Percentiles rank a stretch among this genome's conserved stretches.
phyloP scores from a whole-genome alignment of 2,888 invertebrate genomes.

The Eristalinus aeneus region DNA sequence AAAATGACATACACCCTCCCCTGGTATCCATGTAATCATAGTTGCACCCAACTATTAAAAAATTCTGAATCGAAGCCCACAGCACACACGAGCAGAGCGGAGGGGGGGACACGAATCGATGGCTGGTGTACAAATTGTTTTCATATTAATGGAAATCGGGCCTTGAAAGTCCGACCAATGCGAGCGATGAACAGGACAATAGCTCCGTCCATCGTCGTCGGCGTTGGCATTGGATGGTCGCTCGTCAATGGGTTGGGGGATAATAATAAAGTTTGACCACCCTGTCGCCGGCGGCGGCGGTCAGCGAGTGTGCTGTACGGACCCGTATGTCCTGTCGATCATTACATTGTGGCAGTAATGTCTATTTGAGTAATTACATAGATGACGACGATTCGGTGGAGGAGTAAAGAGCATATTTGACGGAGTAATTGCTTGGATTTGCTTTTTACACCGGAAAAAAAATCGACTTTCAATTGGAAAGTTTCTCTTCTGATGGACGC shows the following conservation, averaged over 20 bases:
- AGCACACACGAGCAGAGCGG: not conserved
- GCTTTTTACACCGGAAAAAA: slow-evolving; percentile 43
- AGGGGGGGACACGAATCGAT: slow-evolving; percentile 62
- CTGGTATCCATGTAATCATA: slow-evolving; percentile 70
- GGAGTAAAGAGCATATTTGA: slow-evolving; percentile 33
- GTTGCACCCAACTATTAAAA: slow-evolving; percentile 70
- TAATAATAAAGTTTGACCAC: slow-evolving; percentile 63
- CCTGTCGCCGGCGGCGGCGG: not conserved
- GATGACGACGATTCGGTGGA: not conserved
- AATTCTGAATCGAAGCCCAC: slow-evolving; percentile 64
- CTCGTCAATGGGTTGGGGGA: slow-evolving; percentile 17
- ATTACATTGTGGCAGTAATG: slow-evolving; percentile 60
- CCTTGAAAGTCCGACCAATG: slow-evolving; percentile 60
- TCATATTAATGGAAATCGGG: slow-evolving; percentile 70
- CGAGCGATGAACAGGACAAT: slow-evolving; percentile 36
- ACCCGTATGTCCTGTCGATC: slow-evolving; percentile 58
- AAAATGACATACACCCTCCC: slow-evolving; percentile 63
- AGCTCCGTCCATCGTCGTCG: not conserved
- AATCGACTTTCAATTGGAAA: not conserved
- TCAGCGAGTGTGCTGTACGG: not conserved
- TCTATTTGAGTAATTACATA: slow-evolving; percentile 64
- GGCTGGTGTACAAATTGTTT: slow-evolving; percentile 64
- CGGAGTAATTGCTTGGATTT: slow-evolving; percentile 55
- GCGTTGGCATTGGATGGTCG: not conserved
- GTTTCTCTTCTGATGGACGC: not conserved